Evolutionary conservation across 2,888 invertebrate species (phyloP), one percentile per base, ranked within the genome.

Genomic region (Anagyrus pseudococci): DNA sequence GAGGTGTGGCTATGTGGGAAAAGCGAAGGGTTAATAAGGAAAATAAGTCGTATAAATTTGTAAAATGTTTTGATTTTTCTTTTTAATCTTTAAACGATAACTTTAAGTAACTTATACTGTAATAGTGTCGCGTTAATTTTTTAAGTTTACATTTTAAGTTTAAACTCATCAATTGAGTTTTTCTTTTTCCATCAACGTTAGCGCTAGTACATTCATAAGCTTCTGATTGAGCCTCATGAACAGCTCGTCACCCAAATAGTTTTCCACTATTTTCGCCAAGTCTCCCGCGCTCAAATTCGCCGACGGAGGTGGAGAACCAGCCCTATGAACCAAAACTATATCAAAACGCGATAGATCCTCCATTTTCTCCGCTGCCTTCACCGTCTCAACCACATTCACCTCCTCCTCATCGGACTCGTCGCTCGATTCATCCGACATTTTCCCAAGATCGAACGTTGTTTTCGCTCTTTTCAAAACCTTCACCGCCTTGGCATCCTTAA

Each of bases 1-100:
- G n/a, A 65, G 53, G 15, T 67, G 67, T 10, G 74, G 70, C 79
- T 79, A 77, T 63, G n/a, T 69, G 57, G 67, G 74, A 74, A 58
- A 75, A 75, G 61, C 70, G 20, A 26, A 73, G 70, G 62, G n/a
- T n/a, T n/a, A n/a, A n/a, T n/a, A n/a, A n/a, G n/a, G n/a, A n/a
- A n/a, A n/a, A n/a, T n/a, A n/a, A n/a, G n/a, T n/a, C n/a, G n/a
- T n/a, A n/a, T n/a, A n/a, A n/a, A n/a, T n/a, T n/a, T n/a, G n/a
- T n/a, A n/a, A n/a, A n/a, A n/a, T n/a, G n/a, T n/a, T n/a, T n/a
- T n/a, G n/a, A n/a, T n/a, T n/a, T n/a, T n/a, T n/a, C n/a, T n/a
- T n/a, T n/a, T n/a, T n/a, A n/a, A n/a, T n/a, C n/a, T n/a, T n/a
- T n/a, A n/a, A n/a, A n/a, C n/a, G n/a, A n/a, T n/a, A n/a, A n/a